These are phyloP conservation scores for Lycocerus yunnanus DNA, from an alignment of 2,888 invertebrate genomes.

Conservation along the genomic window DNA sequence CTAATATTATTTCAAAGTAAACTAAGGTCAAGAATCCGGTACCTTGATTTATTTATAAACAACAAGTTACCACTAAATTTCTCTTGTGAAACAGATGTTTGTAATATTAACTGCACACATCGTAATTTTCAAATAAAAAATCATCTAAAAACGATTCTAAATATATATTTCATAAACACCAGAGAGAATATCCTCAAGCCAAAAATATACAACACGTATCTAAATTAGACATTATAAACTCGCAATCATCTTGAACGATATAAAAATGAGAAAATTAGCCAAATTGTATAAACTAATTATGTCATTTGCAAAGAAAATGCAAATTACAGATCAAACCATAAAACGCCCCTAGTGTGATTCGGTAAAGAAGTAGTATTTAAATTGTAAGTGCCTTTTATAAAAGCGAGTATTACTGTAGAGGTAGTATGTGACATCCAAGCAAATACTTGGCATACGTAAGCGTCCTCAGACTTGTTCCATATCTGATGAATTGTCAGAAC, in stretches of 20 bases:
- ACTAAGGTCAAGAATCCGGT: not conserved
- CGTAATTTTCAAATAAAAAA: not conserved
- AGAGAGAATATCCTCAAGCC: not conserved
- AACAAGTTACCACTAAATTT: not conserved
- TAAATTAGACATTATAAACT: not conserved
- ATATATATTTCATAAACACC: not conserved
- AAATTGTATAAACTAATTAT: not conserved
- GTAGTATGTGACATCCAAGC: conserved; percentile 13
- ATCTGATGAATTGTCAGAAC: conserved; percentile 15
- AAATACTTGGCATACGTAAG: conserved; percentile 15
- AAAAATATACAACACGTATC: not conserved
- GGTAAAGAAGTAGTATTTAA: not conserved
- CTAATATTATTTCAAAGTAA: not conserved
- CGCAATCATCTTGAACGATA: not conserved
- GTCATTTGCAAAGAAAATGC: not conserved
- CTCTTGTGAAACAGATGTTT: not conserved
- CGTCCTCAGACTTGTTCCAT: conserved; percentile 2
- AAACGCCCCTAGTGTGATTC: not conserved
- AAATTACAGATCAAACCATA: conserved; percentile 1
- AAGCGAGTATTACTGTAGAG: not conserved
- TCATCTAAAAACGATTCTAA: not conserved
- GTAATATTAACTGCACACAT: not conserved
- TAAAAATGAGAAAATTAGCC: not conserved
- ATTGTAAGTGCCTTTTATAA: not conserved
- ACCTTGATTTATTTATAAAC: not conserved